Conservation (phyloP, 2,113 vertebrate genomes). For the Tyto alba region DNA sequence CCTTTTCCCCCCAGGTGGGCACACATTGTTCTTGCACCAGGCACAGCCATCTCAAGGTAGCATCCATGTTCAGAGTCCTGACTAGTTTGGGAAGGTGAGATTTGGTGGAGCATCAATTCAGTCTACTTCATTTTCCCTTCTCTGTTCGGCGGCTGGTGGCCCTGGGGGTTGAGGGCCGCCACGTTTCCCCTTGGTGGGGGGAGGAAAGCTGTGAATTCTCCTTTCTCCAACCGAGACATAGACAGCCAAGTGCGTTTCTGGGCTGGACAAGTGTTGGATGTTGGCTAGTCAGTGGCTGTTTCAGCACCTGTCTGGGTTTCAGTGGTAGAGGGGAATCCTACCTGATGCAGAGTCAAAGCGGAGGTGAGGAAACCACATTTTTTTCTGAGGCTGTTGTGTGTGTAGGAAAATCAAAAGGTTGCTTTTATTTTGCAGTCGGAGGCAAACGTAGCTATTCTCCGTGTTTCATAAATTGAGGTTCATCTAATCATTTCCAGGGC, state of each 20-base stretch:
- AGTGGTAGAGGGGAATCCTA: neutral
- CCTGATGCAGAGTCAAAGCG: neutral
- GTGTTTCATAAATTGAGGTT: neutral
- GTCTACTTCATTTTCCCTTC: neutral
- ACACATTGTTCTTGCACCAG: neutral
- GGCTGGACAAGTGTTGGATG: fast-evolving
- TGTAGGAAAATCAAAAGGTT: neutral
- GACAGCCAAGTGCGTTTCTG: neutral
- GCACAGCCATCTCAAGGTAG: neutral
- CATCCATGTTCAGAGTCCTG: neutral
- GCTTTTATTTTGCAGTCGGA: neutral
- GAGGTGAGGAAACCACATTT: neutral
- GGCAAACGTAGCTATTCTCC: neutral
- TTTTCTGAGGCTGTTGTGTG: neutral
- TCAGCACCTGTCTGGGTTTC: neutral
- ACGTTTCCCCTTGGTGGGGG: neutral
- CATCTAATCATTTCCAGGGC: neutral
- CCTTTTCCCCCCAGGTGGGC: fast-evolving
- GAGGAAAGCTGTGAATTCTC: neutral
- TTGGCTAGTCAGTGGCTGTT: fast-evolving
- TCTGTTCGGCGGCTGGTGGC: fast-evolving
- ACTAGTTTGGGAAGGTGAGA: neutral
- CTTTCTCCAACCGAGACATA: neutral
- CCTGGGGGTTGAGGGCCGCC: neutral
- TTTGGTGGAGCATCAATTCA: neutral